Base-by-base conservation (phyloP, 2,113 vertebrate genomes). In the Sclerurus mexicanus region DNA sequence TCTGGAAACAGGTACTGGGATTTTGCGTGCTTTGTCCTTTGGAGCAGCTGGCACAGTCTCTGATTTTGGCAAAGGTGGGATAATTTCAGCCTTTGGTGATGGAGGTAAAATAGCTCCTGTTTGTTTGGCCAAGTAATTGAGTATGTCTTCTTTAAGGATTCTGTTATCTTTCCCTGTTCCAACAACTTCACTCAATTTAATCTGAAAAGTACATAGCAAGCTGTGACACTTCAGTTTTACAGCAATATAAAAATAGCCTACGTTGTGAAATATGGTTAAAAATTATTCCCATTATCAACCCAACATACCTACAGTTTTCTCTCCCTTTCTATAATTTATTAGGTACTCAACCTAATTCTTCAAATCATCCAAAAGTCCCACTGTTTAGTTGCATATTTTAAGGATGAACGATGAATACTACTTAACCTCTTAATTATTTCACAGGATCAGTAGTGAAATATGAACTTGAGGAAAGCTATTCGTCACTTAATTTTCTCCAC, bases 141-240 rank as follows among this genome's bases (percentile, higher is more conserved):
- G 98, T 96, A 99, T 99, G 96, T 99, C 99, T 97, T 99, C 99
- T 98, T 99, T 99, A 77, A 99, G 98, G 96, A 99, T 99, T 58
- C 99, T 98, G 40, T 99, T 98, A 64, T 99, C 99, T 91, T 97
- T 99, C n/a, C 99, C 99, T 7, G 98, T 99, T 77, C 99, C 99
- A 46, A 99, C 97, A 92, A 99, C 98, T 98, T 99, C 99, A 89
- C 99, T 99, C 75, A 99, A 97, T 94, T 99, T 99, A 73, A 99
- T 99, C 99, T 99, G 97, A 69, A 96, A 97, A 90, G 59, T n/a
- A 95, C 10, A 49, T 14, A 94, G 78, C 33, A 85, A 95, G 24
- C 72, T 46, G 86, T 62, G 40, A 64, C 20, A 74, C 31, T 85
- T 91, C 1, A 2, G 4, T 58, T 92, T 91, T 46, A 78, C 17